Percentiles rank a stretch among this genome's conserved stretches.
These are phyloP conservation scores for Siniperca chuatsi DNA, from an alignment of 2,113 vertebrate genomes.

Conservation along the genomic window DNA sequence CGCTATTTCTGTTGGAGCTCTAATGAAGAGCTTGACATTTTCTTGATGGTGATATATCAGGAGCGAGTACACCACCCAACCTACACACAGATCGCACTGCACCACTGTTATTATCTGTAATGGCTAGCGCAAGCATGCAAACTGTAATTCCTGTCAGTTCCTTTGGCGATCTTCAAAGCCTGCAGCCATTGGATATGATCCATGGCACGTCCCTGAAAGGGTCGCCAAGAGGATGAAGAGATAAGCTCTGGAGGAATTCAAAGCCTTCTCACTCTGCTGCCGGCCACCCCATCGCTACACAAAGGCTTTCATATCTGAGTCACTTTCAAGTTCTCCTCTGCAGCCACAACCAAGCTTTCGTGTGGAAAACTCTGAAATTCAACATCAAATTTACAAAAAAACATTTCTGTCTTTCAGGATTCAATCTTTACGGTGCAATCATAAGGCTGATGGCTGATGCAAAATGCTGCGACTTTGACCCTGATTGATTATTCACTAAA, in stretches of 20 bases:
- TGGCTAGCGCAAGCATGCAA: constrained; percentile 38
- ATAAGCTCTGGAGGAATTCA: constrained; percentile 72
- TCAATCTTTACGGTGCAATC: constrained; percentile 10
- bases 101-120: constrained; percentile 35
- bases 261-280: constrained; percentile 58
- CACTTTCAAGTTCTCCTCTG: constrained; percentile 43
- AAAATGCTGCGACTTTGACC: constrained; percentile 42
- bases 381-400: constrained; percentile 31
- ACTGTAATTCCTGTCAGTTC: constrained; percentile 61
- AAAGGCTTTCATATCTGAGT: constrained; percentile 54
- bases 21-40: constrained; percentile 70
- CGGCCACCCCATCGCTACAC: constrained; percentile 38
- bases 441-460: background rate
- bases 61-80: constrained; percentile 16
- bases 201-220: constrained; percentile 62
- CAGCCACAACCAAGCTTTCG: background rate
- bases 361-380: constrained; percentile 41
- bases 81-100: constrained; percentile 24
- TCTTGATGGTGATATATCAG: constrained; percentile 55
- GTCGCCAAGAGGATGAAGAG: constrained; percentile 71
- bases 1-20: constrained; percentile 66
- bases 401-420: constrained; percentile 1
- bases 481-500: constrained; percentile 54
- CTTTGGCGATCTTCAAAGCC: constrained; percentile 63
- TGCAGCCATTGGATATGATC: constrained; percentile 54